Percentiles rank a stretch among this genome's conserved stretches.
Evolutionary conservation across 2,113 vertebrate genomes (phyloP).

Genomic region (Epinephelus cyanopodus): DNA sequence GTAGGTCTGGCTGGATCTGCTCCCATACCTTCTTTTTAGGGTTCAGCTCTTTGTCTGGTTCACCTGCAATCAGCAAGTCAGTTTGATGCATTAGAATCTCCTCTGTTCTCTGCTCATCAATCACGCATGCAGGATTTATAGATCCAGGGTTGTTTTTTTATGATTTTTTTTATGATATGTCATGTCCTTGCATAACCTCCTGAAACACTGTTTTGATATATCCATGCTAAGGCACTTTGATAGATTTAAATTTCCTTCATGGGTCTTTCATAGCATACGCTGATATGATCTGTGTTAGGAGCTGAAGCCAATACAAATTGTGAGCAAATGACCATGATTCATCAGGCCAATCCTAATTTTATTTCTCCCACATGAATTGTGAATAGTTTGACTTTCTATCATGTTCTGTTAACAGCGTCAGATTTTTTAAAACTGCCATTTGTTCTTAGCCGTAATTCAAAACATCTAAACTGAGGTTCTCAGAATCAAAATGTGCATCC

Average conservation of each 20-base stretch:
- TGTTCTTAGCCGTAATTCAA: constrained; percentile 53
- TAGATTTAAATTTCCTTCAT: constrained; percentile 15
- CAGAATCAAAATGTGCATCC: constrained; percentile 35
- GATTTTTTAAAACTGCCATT: constrained; percentile 34
- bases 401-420: constrained; percentile 20
- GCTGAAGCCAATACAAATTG: constrained; percentile 26
- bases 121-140: constrained; percentile 4
- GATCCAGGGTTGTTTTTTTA: background rate
- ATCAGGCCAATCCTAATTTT: constrained; percentile 26
- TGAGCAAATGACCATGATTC: constrained; percentile 37
- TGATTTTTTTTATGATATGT: background rate
- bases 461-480: constrained; percentile 53
- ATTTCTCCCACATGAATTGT: constrained; percentile 36
- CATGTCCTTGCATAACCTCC: constrained; percentile 9
- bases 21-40: constrained; percentile 99
- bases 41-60: constrained; percentile 97
- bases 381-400: constrained; percentile 24
- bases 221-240: constrained; percentile 3
- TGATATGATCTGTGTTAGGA: background rate
- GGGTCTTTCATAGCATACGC: background rate
- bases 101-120: background rate
- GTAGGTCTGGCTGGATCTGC: constrained; percentile 94
- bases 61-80: constrained; percentile 83
- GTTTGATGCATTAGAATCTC: constrained; percentile 1
- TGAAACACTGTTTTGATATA: constrained; percentile 7